Evolutionary conservation across 2,113 vertebrate genomes (phyloP).

Genomic region (Pongo pygmaeus): DNA sequence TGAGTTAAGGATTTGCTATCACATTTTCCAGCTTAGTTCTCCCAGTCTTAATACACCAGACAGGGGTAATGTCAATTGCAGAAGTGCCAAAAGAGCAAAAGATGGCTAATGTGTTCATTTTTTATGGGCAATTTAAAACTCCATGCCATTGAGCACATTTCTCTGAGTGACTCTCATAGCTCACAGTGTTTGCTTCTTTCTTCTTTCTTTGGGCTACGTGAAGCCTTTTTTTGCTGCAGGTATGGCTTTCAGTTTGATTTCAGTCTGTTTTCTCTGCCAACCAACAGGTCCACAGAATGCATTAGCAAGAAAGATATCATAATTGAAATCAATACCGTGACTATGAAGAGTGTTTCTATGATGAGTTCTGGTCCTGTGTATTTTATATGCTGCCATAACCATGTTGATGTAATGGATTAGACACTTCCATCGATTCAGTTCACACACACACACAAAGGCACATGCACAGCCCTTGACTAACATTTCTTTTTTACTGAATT

Average conservation of each 20-base stretch:
- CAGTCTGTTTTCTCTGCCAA: slow-evolving; percentile 34
- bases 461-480: not conserved
- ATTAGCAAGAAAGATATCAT: slow-evolving; percentile 61
- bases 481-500: slow-evolving; percentile 3
- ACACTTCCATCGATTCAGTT: not conserved
- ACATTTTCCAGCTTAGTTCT: slow-evolving; percentile 40
- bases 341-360: slow-evolving; percentile 33
- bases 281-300: not conserved
- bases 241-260: slow-evolving; percentile 22
- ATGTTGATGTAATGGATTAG: not conserved
- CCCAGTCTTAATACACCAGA: slow-evolving; percentile 43
- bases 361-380: slow-evolving; percentile 2
- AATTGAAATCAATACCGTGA: slow-evolving; percentile 53
- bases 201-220: not conserved
- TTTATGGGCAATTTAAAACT: slow-evolving; percentile 3
- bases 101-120: slow-evolving; percentile 46
- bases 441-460: not conserved
- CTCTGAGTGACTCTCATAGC: slow-evolving; percentile 27
- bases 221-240: not conserved
- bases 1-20: slow-evolving; percentile 57
- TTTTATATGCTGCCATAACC: slow-evolving; percentile 8
- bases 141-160: slow-evolving; percentile 43
- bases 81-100: slow-evolving; percentile 9
- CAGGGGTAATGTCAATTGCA: slow-evolving; percentile 63
- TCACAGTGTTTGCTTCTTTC: slow-evolving; percentile 29